A percentile compares a stretch with the other conserved stretches of the same genome.
Conservation (phyloP, 2,113 vertebrate species). For the Carlito syrichta region DNA sequence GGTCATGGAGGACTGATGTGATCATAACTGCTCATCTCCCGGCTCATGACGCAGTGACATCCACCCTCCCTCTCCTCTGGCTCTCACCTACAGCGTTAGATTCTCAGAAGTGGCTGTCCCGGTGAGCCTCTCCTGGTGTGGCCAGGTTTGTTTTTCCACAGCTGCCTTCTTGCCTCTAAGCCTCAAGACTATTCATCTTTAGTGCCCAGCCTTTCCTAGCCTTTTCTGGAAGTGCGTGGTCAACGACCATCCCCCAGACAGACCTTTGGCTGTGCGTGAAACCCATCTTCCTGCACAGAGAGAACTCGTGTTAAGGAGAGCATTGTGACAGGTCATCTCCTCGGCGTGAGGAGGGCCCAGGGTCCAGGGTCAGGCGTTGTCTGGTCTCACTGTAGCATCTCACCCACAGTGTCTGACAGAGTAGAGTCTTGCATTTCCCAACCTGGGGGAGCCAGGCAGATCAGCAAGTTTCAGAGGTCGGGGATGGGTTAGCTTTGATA, state of each 20-base stretch:
- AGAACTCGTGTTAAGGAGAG: too few species aligned
- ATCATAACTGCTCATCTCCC: too few species aligned
- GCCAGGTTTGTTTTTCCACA: neutral
- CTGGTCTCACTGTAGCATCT: neutral
- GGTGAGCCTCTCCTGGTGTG: fast-evolving
- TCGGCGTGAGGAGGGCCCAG: neutral
- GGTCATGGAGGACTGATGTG: fast-evolving
- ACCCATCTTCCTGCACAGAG: neutral
- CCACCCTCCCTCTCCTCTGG: too few species aligned
- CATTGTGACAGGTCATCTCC: too few species aligned
- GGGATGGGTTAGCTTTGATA: neutral
- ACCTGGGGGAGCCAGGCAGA: neutral
- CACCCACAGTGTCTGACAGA: fast-evolving
- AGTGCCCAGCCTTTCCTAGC: too few species aligned
- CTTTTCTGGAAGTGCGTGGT: neutral
- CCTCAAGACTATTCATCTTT: neutral
- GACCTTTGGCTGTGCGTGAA: neutral
- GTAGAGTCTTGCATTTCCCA: neutral
- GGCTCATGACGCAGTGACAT: neutral
- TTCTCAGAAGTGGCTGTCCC: neutral
- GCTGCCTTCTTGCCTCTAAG: too few species aligned
- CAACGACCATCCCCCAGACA: neutral
- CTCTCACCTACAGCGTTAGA: neutral
- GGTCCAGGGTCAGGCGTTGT: neutral
- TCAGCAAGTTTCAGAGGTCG: neutral